Evolutionary conservation across 2,113 vertebrate genomes (phyloP), one percentile per base, ranked within the genome.

Genomic region (Syngnathus floridae): DNA sequence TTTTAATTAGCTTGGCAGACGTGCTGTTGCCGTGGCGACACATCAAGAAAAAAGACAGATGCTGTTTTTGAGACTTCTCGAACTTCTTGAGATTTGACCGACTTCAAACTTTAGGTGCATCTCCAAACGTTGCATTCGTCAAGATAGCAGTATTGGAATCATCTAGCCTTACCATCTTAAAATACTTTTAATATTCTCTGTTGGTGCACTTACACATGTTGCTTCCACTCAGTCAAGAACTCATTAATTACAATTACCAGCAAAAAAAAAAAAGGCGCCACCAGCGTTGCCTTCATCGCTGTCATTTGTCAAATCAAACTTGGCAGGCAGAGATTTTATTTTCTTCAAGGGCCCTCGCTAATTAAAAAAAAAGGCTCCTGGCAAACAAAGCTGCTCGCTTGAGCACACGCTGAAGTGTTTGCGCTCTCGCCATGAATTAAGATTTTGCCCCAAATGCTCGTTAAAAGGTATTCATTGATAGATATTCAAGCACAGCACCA

Each of bases 221-320:
- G 45, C 36, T 60, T 6, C 21, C 31, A 16, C 61, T 0, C 7
- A 76, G 46, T 58, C 45, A 36, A 57, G 36, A 71, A 37, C 55
- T 35, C 60, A 69, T 46, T 60, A 54, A 85, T 79, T 77, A 49
- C 59, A 84, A 76, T 67, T 78, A 57, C 14, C 35, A 16, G 72
- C 36, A 72, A 79, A 84, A 41, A 60, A 68, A 69, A 7, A 61
- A 21, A 14, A 43, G 12, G 59, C 40, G 69, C 76, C 38, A 72
- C 67, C 21, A 76, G 75, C 84, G 38, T 54, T 31, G 78, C 70
- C 81, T 72, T 74, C 64, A 70, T 37, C 57, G 0, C 58, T 54
- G 46, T 57, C 62, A 61, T 73, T 77, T 72, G 62, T 78, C 72
- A 74, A 51, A 77, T 37, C 66, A 62, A 36, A 66, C n/a, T 72